Percentiles rank a stretch among this genome's conserved stretches.
These are phyloP conservation scores for Blomia tropicalis DNA, from an alignment of 2,888 invertebrate genomes.

Conservation along the genomic window DNA sequence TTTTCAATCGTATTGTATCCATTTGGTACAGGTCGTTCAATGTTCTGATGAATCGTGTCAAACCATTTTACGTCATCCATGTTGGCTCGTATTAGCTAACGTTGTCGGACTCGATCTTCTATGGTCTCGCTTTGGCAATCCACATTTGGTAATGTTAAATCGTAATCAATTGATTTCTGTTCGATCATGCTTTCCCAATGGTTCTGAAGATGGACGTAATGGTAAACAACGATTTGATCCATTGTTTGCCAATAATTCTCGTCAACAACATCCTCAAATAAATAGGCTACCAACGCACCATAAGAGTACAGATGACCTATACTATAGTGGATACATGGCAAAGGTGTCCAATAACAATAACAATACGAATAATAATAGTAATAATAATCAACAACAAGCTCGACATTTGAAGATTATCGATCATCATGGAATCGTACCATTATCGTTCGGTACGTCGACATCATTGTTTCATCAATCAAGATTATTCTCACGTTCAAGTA, in stretches of 20 bases:
- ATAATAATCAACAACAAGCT: too few species aligned
- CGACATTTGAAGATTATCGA: too few species aligned
- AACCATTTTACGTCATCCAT: conserved; percentile 2
- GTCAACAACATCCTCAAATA: background rate
- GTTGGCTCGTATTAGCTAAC: conserved; percentile 4
- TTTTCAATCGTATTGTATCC: background rate
- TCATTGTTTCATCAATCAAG: too few species aligned
- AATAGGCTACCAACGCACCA: too few species aligned
- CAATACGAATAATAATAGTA: too few species aligned
- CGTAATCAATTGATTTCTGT: background rate
- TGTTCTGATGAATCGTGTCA: background rate
- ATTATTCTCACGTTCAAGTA: too few species aligned
- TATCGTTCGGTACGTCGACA: too few species aligned
- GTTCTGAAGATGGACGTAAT: background rate
- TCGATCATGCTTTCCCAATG: background rate
- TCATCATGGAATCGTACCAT: too few species aligned
- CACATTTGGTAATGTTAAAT: background rate
- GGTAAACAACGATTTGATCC: background rate
- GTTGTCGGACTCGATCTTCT: conserved; percentile 1
- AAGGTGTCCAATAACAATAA: background rate
- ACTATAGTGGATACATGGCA: conserved; percentile 11
- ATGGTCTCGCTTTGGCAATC: conserved; percentile 1
- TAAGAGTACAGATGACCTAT: conserved; percentile 7
- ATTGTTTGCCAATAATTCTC: background rate
- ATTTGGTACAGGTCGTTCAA: background rate